Evolutionary conservation across 2,113 vertebrate species (phyloP).

Genomic region (Burhinus bistriatus): DNA sequence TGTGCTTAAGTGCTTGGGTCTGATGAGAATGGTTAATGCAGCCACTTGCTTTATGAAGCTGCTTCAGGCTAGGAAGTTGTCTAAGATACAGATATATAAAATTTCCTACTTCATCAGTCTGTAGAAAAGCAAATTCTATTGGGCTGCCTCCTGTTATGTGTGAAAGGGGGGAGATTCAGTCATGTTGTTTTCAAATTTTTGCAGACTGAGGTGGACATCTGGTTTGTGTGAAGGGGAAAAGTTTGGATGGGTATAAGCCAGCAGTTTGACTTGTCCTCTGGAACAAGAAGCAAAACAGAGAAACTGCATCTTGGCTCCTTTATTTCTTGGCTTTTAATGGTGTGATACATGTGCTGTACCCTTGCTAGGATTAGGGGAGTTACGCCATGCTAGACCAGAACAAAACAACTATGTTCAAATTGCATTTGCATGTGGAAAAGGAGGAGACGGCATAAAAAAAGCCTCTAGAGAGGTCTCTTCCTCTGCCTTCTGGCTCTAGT

Average conservation of each 20-base stretch:
- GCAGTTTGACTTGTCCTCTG: not conserved
- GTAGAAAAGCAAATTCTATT: not conserved
- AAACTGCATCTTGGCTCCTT: not conserved
- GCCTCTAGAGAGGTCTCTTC: not conserved
- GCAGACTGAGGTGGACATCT: not conserved
- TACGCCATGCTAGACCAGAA: not conserved
- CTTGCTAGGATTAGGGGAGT: not conserved
- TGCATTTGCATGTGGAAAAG: not conserved
- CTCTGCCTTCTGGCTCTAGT: not conserved
- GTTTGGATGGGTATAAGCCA: not conserved
- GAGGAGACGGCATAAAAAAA: not conserved
- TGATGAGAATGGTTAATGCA: not conserved
- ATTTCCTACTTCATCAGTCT: not conserved
- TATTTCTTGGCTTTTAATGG: not conserved
- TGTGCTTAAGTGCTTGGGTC: not conserved
- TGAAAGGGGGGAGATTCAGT: not conserved
- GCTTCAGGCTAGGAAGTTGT: not conserved
- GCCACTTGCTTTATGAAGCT: not conserved
- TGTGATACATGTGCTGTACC: not conserved
- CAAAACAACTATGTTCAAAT: slow-evolving; percentile 19
- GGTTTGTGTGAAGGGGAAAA: not conserved
- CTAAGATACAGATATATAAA: not conserved
- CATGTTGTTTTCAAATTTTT: not conserved
- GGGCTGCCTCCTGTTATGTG: not conserved
- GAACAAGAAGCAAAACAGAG: not conserved